Percentiles rank a stretch among this genome's conserved stretches.
These are phyloP conservation scores for Notothenia coriiceps DNA, from an alignment of 2,113 vertebrate genomes.

Conservation along the genomic window DNA sequence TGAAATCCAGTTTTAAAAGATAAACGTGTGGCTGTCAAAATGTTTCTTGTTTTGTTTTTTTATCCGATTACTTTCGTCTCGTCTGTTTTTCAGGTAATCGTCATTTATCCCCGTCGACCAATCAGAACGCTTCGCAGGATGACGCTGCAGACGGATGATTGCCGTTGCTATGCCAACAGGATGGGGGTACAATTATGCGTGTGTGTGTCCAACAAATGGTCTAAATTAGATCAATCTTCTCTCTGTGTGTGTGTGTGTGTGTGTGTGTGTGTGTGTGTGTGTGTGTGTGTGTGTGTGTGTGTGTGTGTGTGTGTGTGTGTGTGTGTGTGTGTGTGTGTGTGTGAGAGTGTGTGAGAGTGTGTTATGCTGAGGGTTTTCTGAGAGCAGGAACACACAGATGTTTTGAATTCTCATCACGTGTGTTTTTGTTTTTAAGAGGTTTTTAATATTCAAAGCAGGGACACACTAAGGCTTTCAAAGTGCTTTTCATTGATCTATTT, in stretches of 20 bases:
- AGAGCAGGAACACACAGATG: background rate
- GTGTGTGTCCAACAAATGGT: background rate
- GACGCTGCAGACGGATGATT: slow-evolving; percentile 52
- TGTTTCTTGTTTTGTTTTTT: background rate
- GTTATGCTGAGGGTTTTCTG: background rate
- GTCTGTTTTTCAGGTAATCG: slow-evolving; percentile 25
- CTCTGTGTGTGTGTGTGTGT: slow-evolving; percentile 21
- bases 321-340: background rate
- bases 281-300: background rate
- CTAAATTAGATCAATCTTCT: too few relatives aligned
- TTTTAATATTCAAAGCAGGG: slow-evolving; percentile 14
- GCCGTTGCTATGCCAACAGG: slow-evolving; percentile 64
- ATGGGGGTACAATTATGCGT: slow-evolving; percentile 32
- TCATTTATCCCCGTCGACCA: slow-evolving; percentile 44
- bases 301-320: slow-evolving; percentile 11
- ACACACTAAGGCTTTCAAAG: background rate
- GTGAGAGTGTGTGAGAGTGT: background rate
- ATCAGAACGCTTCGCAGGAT: slow-evolving; percentile 20
- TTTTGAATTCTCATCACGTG: background rate
- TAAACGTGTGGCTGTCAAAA: background rate
- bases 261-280: background rate
- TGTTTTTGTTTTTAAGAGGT: background rate
- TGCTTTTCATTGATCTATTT: too few relatives aligned
- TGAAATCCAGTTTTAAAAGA: too few relatives aligned
- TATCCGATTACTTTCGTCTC: background rate